Conservation (phyloP, 2,888 invertebrate species). For the Athripsodes cinereus region DNA sequence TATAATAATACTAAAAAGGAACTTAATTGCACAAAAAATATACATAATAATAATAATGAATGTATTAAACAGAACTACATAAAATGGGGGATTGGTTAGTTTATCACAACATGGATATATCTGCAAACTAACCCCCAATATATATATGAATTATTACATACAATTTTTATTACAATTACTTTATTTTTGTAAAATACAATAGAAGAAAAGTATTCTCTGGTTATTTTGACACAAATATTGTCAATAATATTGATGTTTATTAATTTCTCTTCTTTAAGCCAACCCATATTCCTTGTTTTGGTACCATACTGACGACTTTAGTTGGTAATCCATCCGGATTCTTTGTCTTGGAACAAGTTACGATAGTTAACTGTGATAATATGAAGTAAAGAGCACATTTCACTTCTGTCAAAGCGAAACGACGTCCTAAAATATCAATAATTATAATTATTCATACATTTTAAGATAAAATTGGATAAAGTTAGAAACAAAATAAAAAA, state of each 20-base stretch:
- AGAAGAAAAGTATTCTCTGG: background rate
- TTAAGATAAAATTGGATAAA: too few species aligned
- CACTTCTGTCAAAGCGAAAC: background rate
- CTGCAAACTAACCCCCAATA: too few species aligned
- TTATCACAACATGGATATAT: too few species aligned
- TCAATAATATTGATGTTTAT: background rate
- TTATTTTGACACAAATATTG: background rate
- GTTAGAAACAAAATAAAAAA: too few species aligned
- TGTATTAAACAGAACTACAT: too few species aligned
- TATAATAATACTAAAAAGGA: too few species aligned
- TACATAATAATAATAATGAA: too few species aligned
- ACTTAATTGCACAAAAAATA: too few species aligned
- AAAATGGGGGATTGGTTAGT: too few species aligned
- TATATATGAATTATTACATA: too few species aligned
- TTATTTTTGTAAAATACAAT: too few species aligned
- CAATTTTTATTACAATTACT: too few species aligned
- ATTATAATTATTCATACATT: background rate
- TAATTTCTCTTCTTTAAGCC: background rate
- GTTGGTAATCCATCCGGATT: background rate
- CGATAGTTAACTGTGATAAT: background rate
- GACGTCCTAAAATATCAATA: background rate
- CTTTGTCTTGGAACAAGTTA: background rate
- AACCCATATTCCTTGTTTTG: slow-evolving; percentile 3
- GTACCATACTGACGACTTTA: background rate
- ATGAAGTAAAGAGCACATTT: background rate